Evolutionary conservation across 1,140 invertebrate species (phyloP).

Genomic region (Acyrthosiphon pisum): DNA sequence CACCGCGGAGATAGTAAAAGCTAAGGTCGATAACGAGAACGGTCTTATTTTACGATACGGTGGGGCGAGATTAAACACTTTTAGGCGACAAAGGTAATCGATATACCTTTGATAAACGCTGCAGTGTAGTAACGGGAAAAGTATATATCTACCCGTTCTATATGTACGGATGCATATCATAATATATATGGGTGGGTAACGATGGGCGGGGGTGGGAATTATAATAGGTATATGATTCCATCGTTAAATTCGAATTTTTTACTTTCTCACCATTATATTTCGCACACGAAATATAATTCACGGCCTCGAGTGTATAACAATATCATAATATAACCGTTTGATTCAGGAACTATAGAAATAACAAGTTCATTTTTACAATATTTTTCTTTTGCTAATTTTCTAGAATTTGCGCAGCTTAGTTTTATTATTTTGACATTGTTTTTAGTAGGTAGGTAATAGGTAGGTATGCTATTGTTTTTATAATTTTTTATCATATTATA

Average conservation of each 20-base stretch:
- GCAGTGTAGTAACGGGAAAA: background rate
- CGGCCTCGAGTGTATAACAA: background rate
- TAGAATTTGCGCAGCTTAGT: background rate
- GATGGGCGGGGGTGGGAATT: background rate
- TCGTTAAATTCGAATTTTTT: background rate
- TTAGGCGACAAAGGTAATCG: background rate
- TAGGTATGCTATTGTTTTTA: background rate
- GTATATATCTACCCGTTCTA: background rate
- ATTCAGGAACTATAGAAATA: background rate
- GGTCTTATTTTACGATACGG: conserved; percentile 15
- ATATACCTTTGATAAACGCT: background rate
- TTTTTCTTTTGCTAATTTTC: background rate
- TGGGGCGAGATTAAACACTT: background rate
- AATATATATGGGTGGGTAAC: too few species aligned
- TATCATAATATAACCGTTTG: background rate
- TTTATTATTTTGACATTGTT: background rate
- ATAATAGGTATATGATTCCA: background rate
- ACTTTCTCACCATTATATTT: too few species aligned
- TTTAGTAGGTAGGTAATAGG: too few species aligned
- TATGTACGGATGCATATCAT: too few species aligned
- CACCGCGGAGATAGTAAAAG: background rate
- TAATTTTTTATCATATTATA: background rate
- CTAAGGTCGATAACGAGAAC: background rate
- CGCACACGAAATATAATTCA: background rate
- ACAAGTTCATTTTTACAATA: background rate